phyloP scores from a whole-genome alignment of 2,888 invertebrate genomes.

The Agonopterix alstromeriana region DNA sequence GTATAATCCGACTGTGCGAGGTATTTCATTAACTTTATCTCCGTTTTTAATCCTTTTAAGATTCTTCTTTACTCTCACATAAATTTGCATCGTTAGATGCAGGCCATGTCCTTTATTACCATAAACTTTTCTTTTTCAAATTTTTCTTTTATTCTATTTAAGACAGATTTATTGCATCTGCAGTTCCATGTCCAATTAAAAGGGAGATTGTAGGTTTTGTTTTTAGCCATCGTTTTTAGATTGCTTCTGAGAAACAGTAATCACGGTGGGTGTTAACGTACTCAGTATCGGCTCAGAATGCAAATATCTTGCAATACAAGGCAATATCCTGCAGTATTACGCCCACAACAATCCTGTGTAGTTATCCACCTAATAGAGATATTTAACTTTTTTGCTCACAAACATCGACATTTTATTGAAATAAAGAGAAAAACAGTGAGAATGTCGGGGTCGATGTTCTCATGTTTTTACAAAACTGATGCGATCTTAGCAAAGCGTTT shows the following conservation, averaged over 20 bases:
- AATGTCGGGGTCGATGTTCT: constrained; percentile 17
- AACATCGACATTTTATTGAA: constrained; percentile 42
- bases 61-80: neutral
- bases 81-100: too few relatives aligned
- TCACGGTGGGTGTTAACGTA: constrained; percentile 39
- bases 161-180: neutral
- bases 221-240: neutral
- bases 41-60: neutral
- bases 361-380: constrained; percentile 31
- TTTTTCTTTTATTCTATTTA: neutral
- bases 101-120: too few relatives aligned
- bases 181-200: constrained; percentile 1
- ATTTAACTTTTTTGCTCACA: constrained; percentile 27
- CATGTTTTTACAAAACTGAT: constrained; percentile 6
- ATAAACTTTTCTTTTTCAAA: neutral
- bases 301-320: constrained; percentile 37
- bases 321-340: constrained; percentile 23
- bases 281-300: constrained; percentile 26
- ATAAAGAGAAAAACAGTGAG: constrained; percentile 21
- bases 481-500: constrained; percentile 17
- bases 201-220: too few relatives aligned
- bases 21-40: too few relatives aligned
- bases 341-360: constrained; percentile 34
- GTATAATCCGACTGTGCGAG: neutral
- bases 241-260: constrained; percentile 18